Percentiles rank a stretch among this genome's conserved stretches.
phyloP scores from a whole-genome alignment of 1,140 invertebrate species.

The Eumaeus atala region DNA sequence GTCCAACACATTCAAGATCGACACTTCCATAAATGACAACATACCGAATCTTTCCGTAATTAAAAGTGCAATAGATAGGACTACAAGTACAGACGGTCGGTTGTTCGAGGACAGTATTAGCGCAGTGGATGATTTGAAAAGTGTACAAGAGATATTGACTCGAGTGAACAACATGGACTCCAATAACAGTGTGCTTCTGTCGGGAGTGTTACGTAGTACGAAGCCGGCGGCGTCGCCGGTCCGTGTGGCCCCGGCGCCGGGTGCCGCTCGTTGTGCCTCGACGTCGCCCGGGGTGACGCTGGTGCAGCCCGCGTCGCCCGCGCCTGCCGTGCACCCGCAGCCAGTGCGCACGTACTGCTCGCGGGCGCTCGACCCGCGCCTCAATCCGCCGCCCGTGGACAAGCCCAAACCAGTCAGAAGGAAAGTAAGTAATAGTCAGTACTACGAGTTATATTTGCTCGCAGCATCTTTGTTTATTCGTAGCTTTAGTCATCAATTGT shows the following conservation, averaged over 20 bases:
- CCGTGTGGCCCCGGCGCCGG: not conserved
- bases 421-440: conserved; percentile 46
- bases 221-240: not conserved
- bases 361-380: conserved; percentile 52
- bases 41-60: conserved; percentile 71
- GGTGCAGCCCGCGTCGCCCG: conserved; percentile 22
- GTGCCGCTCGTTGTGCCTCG: not conserved
- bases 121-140: conserved; percentile 62
- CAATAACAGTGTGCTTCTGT: conserved; percentile 67
- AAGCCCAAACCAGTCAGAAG: conserved; percentile 68
- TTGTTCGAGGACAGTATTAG: conserved; percentile 58
- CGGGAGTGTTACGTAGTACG: conserved; percentile 44
- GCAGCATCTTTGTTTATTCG: too few species aligned
- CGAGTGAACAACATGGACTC: conserved; percentile 72
- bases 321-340: conserved; percentile 17
- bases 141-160: conserved; percentile 67
- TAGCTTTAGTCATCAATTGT: too few species aligned
- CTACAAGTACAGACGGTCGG: conserved; percentile 66
- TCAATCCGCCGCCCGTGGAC: conserved; percentile 63
- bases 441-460: not conserved
- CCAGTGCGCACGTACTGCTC: conserved; percentile 25
- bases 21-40: conserved; percentile 49
- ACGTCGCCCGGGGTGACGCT: not conserved
- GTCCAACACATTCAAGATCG: conserved; percentile 45
- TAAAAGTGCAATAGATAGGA: conserved; percentile 72